Conservation (phyloP, 2,113 vertebrate species). For the Penelope pileata region DNA sequence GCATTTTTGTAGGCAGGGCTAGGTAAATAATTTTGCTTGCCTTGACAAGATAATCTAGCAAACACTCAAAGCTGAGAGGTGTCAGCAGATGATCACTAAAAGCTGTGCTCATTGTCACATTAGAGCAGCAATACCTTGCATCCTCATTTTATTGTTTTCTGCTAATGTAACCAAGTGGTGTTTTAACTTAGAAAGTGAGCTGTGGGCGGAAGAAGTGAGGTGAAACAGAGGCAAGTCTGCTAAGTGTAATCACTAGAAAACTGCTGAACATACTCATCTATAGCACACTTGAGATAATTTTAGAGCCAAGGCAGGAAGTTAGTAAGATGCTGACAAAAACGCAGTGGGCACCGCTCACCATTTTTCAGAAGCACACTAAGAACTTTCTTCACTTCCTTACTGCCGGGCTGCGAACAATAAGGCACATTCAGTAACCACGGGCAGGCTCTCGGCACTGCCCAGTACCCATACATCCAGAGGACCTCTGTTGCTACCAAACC, state of each 20-base stretch:
- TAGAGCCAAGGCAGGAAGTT: background rate
- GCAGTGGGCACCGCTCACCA: background rate
- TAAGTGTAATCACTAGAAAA: background rate
- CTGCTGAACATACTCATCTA: background rate
- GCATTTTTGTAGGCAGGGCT: background rate
- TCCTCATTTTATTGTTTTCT: background rate
- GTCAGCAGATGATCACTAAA: background rate
- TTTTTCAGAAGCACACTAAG: background rate
- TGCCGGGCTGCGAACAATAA: background rate
- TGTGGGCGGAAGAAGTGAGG: background rate
- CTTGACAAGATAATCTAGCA: background rate
- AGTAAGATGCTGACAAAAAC: background rate
- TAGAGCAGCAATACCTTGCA: accelerated
- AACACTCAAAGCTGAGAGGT: background rate
- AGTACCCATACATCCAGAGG: background rate
- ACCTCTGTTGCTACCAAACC: background rate
- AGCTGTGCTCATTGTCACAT: background rate
- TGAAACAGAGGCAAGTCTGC: background rate
- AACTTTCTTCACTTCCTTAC: background rate
- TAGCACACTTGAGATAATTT: background rate
- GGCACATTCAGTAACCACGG: background rate
- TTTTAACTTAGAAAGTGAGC: background rate
- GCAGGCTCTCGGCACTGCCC: background rate
- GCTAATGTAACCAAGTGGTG: background rate
- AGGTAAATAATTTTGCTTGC: background rate